A percentile compares a stretch with the other conserved stretches of the same genome.
These are phyloP conservation scores for Lichenostomus cassidix DNA, from an alignment of 2,113 vertebrate species.

Conservation along the genomic window DNA sequence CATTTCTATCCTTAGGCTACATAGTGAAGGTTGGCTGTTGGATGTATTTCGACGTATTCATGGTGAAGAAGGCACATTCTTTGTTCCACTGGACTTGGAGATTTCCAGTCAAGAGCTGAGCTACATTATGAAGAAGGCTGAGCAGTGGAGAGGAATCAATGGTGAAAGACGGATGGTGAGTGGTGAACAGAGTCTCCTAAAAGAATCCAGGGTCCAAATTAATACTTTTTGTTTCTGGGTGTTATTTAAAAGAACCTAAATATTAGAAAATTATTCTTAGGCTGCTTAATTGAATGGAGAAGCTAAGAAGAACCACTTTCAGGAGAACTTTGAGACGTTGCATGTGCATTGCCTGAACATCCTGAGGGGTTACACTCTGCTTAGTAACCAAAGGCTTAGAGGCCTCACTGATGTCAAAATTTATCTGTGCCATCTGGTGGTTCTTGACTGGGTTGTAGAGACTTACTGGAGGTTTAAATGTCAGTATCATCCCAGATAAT, in stretches of 20 bases:
- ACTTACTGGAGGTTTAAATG: not conserved
- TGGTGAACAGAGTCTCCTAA: not conserved
- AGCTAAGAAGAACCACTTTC: not conserved
- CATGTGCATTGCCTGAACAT: not conserved
- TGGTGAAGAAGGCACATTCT: slow-evolving; percentile 80
- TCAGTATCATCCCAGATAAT: not conserved
- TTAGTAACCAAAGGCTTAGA: not conserved
- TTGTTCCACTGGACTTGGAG: slow-evolving; percentile 87
- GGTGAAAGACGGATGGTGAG: slow-evolving; percentile 90
- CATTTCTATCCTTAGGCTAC: slow-evolving; percentile 70
- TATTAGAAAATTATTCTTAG: not conserved
- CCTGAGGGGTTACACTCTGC: not conserved
- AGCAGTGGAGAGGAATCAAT: slow-evolving; percentile 89
- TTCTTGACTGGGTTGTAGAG: not conserved
- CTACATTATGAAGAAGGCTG: slow-evolving; percentile 85
- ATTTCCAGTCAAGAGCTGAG: slow-evolving; percentile 91
- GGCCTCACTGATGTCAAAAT: not conserved
- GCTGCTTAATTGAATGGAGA: not conserved
- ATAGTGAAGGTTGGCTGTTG: slow-evolving; percentile 82
- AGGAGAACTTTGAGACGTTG: not conserved
- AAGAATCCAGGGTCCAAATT: not conserved
- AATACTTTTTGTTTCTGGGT: not conserved
- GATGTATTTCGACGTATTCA: slow-evolving; percentile 83
- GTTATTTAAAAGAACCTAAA: not conserved
- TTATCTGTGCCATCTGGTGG: not conserved